A percentile compares a stretch with the other conserved stretches of the same genome.
These are phyloP conservation scores for Psococerastis gibbosa DNA, from an alignment of 2,888 invertebrate species.

Conservation along the genomic window DNA sequence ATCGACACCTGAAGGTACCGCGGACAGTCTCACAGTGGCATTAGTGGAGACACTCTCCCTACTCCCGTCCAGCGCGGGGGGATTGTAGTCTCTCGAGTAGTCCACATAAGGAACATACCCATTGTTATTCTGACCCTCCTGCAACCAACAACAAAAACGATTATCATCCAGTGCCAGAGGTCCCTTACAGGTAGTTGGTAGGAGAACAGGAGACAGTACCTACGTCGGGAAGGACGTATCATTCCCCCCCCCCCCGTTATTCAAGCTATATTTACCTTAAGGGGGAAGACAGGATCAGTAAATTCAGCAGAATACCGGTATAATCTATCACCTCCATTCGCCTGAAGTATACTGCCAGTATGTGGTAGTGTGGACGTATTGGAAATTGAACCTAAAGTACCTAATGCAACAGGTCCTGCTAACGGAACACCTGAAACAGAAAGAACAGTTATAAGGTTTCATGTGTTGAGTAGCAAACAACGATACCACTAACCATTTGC, in stretches of 20 bases:
- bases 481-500: too few species aligned
- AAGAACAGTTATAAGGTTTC: too few species aligned
- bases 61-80: conserved; percentile 40
- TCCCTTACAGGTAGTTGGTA: too few species aligned
- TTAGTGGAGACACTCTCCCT: conserved; percentile 30
- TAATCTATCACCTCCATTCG: conserved; percentile 23
- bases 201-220: neutral
- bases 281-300: conserved; percentile 58
- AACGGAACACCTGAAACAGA: conserved; percentile 36
- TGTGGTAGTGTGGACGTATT: conserved; percentile 7
- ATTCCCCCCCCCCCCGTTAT: neutral
- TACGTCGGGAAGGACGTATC: neutral
- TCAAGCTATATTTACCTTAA: conserved; percentile 39
- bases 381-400: conserved; percentile 11
- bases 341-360: conserved; percentile 1
- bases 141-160: too few species aligned
- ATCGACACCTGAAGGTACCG: conserved; percentile 34
- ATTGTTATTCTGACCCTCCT: conserved; percentile 68
- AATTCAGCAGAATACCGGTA: conserved; percentile 52
- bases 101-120: conserved; percentile 79
- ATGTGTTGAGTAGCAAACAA: too few species aligned
- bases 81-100: conserved; percentile 74
- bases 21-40: conserved; percentile 18
- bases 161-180: too few species aligned
- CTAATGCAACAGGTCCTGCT: conserved; percentile 50